Base-by-base conservation (phyloP, 2,113 vertebrate species). In the Equus quagga region DNA sequence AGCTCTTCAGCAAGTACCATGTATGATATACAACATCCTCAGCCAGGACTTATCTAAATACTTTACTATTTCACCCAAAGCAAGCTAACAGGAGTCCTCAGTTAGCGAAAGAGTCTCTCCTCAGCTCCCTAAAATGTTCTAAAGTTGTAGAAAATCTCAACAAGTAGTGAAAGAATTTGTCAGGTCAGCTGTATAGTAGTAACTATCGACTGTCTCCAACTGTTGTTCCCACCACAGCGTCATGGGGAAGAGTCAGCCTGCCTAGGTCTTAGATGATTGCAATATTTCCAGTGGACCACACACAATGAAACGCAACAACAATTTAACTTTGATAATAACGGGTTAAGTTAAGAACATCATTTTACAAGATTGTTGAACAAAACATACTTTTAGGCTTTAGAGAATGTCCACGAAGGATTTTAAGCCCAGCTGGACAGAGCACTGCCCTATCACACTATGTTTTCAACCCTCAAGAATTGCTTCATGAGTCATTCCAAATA, bases 301-400 rank as follows among this genome's bases (percentile, higher is more conserved):
- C 60, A 67, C 73, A 89, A 79, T 49, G 18, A 91, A 94, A 82
- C 19, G 23, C 46, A 94, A 56, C 67, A 88, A n/a, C 67, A 97
- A 70, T 76, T 41, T 82, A 62, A 60, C 56, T 89, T 69, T 64
- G 14, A 33, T n/a, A 96, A 82, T 70, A 89, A 76, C 23, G 62
- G 73, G 62, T 90, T 79, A 65, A 89, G 72, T 51, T 86, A 62
- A 81, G 67, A 46, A 26, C 13, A 80, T 78, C 51, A 67, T 46
- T 92, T 92, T 69, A 94, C 51, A 92, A 91, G 26, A 94, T 0
- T 72, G 84, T 92, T 94, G 95, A 92, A 56, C 23, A 69, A 92
- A 96, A 33, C 56, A 65, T 46, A 44, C 36, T 96, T 95, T 96
- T 49, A 49, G 44, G 24, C 33, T 56, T 92, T 72, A 73, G 41